Evolutionary conservation across 2,797 vertebrate genomes (phyloP).

Genomic region (Tarsius wallacei): DNA sequence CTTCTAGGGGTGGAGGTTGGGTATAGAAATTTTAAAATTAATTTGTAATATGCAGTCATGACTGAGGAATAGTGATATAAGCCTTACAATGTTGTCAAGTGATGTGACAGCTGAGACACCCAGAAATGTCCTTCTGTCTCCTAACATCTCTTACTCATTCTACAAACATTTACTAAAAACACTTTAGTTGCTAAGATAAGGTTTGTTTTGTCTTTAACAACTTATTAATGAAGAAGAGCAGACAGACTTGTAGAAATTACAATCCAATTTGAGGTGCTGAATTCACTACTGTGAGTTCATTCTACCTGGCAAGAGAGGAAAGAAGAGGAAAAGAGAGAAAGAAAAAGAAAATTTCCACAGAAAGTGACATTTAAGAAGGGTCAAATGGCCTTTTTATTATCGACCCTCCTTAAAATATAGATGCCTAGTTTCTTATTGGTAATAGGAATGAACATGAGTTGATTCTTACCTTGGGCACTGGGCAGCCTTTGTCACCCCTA

Average conservation of each 20-base stretch:
- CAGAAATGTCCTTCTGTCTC: background rate
- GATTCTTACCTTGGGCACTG: background rate
- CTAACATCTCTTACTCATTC: background rate
- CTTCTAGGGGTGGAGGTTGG: background rate
- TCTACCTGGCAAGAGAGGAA: background rate
- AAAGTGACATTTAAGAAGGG: slow-evolving; percentile 19
- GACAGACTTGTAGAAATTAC: slow-evolving; percentile 47
- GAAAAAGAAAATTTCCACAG: background rate
- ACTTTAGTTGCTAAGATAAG: slow-evolving; percentile 15
- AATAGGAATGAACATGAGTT: background rate
- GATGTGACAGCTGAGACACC: background rate
- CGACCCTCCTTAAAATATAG: background rate
- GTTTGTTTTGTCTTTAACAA: slow-evolving; percentile 33
- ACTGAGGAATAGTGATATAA: background rate
- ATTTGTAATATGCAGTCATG: background rate
- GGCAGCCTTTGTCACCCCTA: background rate
- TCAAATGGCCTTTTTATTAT: background rate
- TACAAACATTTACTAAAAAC: background rate
- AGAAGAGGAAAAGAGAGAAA: background rate
- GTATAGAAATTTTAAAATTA: background rate
- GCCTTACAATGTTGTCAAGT: background rate
- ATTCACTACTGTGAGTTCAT: slow-evolving; percentile 10
- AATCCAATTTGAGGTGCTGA: background rate
- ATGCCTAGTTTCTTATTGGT: background rate
- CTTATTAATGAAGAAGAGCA: slow-evolving; percentile 6